Evolutionary conservation across 2,113 vertebrate genomes (phyloP).

Genomic region (Cephalopholis sonnerati): DNA sequence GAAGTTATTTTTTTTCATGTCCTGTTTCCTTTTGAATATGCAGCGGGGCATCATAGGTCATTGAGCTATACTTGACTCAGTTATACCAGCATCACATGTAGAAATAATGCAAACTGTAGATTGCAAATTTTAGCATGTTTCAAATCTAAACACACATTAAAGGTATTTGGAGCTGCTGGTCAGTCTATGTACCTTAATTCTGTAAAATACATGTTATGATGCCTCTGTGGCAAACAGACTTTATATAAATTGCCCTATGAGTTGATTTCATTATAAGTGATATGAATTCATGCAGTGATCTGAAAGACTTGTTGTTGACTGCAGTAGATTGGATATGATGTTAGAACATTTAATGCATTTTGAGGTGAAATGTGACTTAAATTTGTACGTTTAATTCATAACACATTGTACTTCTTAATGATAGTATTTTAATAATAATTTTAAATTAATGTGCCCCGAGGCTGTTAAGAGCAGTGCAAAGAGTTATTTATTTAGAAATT

Average conservation of each 20-base stretch:
- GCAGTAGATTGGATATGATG: slow-evolving; percentile 29
- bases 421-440: slow-evolving; percentile 21
- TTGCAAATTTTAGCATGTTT: slow-evolving; percentile 62
- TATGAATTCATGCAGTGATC: slow-evolving; percentile 57
- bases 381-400: slow-evolving; percentile 38
- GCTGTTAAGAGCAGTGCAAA: slow-evolving; percentile 27
- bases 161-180: slow-evolving; percentile 85
- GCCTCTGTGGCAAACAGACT: slow-evolving; percentile 43
- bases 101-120: slow-evolving; percentile 47
- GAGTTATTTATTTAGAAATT: background rate
- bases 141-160: slow-evolving; percentile 59
- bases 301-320: slow-evolving; percentile 41
- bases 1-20: slow-evolving; percentile 16
- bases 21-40: slow-evolving; percentile 73
- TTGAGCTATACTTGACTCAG: slow-evolving; percentile 51
- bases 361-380: slow-evolving; percentile 41
- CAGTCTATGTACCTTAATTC: slow-evolving; percentile 79
- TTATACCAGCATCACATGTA: slow-evolving; percentile 43
- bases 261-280: slow-evolving; percentile 55
- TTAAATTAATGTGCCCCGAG: background rate
- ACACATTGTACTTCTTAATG: slow-evolving; percentile 28
- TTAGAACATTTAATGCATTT: slow-evolving; percentile 49
- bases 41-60: slow-evolving; percentile 34
- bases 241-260: slow-evolving; percentile 52
- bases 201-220: slow-evolving; percentile 68